These are phyloP conservation scores for Laticauda colubrina DNA, from an alignment of 2,113 vertebrate genomes.

Conservation along the genomic window DNA sequence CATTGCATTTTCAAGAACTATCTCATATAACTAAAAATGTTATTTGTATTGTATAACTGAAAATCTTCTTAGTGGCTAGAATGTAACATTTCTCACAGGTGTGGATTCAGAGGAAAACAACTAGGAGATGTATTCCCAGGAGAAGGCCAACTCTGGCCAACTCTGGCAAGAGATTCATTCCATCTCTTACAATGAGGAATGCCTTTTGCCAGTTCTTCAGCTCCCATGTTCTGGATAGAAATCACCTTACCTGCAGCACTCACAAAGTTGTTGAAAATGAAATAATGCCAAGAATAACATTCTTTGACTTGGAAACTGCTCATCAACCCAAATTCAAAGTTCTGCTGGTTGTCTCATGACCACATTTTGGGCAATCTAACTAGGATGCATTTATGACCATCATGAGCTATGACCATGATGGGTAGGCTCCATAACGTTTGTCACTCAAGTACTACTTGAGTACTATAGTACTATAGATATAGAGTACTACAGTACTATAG, in stretches of 20 bases:
- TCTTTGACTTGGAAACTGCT: neutral
- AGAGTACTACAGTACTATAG: neutral
- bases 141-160: neutral
- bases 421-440: neutral
- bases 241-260: neutral
- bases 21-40: slow-evolving; percentile 51
- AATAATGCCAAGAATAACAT: neutral
- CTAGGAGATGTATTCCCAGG: slow-evolving; percentile 11
- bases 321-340: neutral
- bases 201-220: neutral
- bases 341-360: neutral
- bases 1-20: slow-evolving; percentile 29
- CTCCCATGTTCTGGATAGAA: neutral
- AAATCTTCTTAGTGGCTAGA: neutral
- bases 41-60: neutral
- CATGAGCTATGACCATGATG: neutral
- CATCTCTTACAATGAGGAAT: neutral
- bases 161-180: neutral
- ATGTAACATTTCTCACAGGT: neutral
- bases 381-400: neutral
- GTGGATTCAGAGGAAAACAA: slow-evolving; percentile 26
- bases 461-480: neutral
- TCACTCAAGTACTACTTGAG: neutral
- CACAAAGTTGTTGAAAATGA: neutral
- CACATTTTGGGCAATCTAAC: neutral